Percentiles rank a stretch among this genome's conserved stretches.
These are phyloP conservation scores for Lissonota sp. DNA, from an alignment of 2,888 invertebrate genomes.

Conservation along the genomic window DNA sequence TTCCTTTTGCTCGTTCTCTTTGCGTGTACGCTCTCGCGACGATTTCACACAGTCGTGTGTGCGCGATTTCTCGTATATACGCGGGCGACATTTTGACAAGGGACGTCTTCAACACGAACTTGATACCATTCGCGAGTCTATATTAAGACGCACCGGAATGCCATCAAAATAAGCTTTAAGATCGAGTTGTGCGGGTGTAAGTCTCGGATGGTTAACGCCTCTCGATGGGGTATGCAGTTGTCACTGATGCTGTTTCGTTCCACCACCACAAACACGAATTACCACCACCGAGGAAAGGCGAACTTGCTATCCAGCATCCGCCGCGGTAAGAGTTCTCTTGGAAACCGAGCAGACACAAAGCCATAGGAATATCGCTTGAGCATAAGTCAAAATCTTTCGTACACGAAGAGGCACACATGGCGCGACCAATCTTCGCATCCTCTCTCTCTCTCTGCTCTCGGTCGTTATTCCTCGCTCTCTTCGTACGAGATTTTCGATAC, in stretches of 20 bases:
- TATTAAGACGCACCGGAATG: conserved; percentile 80
- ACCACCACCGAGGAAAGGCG: not conserved
- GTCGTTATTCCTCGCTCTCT: conserved; percentile 43
- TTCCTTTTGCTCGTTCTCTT: conserved; percentile 28
- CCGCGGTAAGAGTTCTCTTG: conserved; percentile 2
- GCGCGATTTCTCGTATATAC: conserved; percentile 62
- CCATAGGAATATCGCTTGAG: conserved; percentile 79
- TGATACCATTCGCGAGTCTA: conserved; percentile 79
- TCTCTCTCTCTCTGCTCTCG: conserved; percentile 40
- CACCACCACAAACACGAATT: conserved; percentile 24
- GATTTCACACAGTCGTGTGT: conserved; percentile 52
- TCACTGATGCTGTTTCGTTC: conserved; percentile 28
- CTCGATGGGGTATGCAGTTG: conserved; percentile 57
- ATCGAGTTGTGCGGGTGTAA: conserved; percentile 64
- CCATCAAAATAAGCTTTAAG: conserved; percentile 80
- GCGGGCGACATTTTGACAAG: conserved; percentile 67
- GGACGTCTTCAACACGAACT: conserved; percentile 73
- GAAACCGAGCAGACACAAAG: conserved; percentile 78
- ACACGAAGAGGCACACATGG: conserved; percentile 73
- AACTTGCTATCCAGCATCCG: too few relatives aligned
- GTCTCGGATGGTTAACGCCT: conserved; percentile 68
- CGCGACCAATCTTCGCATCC: conserved; percentile 59
- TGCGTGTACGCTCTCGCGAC: conserved; percentile 43
- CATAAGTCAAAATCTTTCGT: conserved; percentile 82
- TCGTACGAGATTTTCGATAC: conserved; percentile 2